Evolutionary conservation across 2,888 invertebrate genomes (phyloP), one percentile per base, ranked within the genome.

Genomic region (Ferrisia virgata): DNA sequence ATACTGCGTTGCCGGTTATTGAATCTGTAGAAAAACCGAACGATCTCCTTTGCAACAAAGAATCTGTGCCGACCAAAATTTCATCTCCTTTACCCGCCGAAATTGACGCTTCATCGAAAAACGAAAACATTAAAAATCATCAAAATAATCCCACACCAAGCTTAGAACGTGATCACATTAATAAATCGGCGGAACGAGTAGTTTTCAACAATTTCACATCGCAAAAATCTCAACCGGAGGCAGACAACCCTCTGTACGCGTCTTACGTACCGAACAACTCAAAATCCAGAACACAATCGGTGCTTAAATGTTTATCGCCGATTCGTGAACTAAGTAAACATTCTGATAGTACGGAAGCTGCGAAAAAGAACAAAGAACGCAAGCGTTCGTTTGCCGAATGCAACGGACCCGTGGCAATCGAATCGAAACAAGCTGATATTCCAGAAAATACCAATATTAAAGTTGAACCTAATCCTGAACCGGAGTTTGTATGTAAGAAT

Each of bases 321-420:
- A 18, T 76, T 76, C 31, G n/a, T 18, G 72, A 76, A 33, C 18
- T 1, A n/a, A 28, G 13, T 13, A 64, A 28, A 28, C 28, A 28
- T 11, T 9, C 9, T 3, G 69, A 69, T 8, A 31, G 13, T 6
- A 18, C 31, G 15, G 69, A 69, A 15, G 13, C 6, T 4, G 31
- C 15, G 15, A 69, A n/a, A 28, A 69, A 36, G 25, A 76, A 28
- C 11, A 31, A 76, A 76, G 33, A 76, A n/a, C 72, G 72, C 36
- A 76, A 76, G 36, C 72, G 36, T 36, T 76, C 72, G 36, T 76
- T 13, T n/a, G 36, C 18, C 72, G 72, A 76, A 36, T 76, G 72
- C 18, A 76, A 76, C 18, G 72, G 72, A n/a, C 72, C 72, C 8
- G 3, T 36, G 36, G 8, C n/a, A 1, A 18, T 33, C 33, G n/a